These are phyloP conservation scores for Threskiornis aethiopicus DNA, from an alignment of 2,797 vertebrate genomes.

Conservation along the genomic window DNA sequence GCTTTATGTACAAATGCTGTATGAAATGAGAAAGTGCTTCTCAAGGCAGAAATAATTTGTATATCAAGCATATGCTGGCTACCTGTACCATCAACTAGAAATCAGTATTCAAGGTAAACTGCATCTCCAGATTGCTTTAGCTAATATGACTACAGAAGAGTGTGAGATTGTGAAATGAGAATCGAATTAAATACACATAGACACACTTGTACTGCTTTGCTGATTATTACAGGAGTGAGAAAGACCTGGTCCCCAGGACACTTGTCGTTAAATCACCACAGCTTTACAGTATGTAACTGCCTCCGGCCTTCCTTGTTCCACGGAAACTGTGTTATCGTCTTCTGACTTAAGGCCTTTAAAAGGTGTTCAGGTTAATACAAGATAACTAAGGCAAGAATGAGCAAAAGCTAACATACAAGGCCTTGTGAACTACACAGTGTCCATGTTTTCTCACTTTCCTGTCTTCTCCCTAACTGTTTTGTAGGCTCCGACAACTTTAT, in stretches of 20 bases:
- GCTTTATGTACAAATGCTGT: not conserved
- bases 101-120: not conserved
- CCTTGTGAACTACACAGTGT: not conserved
- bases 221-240: not conserved
- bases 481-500: not conserved
- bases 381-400: not conserved
- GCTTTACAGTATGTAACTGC: not conserved
- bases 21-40: not conserved
- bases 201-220: not conserved
- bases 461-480: not conserved
- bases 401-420: not conserved
- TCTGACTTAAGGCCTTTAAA: not conserved
- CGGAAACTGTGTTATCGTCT: accelerated
- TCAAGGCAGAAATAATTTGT: not conserved
- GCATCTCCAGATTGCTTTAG: not conserved
- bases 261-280: not conserved
- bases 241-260: not conserved
- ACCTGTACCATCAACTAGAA: not conserved
- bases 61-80: not conserved
- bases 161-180: not conserved
- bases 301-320: not conserved
- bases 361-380: not conserved
- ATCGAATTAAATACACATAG: not conserved
- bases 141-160: not conserved
- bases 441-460: not conserved